Evolutionary conservation across 2,113 vertebrate genomes (phyloP).

Genomic region (Eonycteris spelaea): DNA sequence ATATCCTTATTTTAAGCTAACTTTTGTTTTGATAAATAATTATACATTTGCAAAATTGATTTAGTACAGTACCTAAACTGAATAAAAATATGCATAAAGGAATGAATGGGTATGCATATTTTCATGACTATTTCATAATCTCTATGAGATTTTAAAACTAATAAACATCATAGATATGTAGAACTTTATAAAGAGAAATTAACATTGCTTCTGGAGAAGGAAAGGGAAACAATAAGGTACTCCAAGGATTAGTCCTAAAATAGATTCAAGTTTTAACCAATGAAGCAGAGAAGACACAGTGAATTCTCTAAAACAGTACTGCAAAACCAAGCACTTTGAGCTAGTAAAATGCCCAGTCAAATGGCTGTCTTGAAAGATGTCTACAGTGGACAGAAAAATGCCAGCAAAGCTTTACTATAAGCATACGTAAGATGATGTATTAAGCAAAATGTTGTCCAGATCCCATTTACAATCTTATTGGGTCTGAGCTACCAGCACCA

Average conservation of each 20-base stretch:
- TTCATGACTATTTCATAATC: background rate
- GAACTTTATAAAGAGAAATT: background rate
- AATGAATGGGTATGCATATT: background rate
- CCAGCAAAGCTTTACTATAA: conserved; percentile 26
- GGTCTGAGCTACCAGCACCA: conserved; percentile 47
- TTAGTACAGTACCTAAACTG: background rate
- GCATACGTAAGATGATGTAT: conserved; percentile 37
- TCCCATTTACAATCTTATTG: conserved; percentile 53
- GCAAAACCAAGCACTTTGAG: conserved; percentile 34
- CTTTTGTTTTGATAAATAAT: background rate
- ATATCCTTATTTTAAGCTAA: background rate
- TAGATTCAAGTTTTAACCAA: conserved; percentile 35
- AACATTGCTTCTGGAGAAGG: background rate
- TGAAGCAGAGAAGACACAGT: background rate
- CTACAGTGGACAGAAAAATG: conserved; percentile 43
- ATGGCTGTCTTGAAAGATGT: conserved; percentile 43
- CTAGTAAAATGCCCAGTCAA: conserved; percentile 58
- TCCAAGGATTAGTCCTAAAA: conserved; percentile 13
- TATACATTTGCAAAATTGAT: background rate
- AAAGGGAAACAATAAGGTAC: background rate
- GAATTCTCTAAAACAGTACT: background rate
- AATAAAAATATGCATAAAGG: background rate
- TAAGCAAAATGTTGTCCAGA: conserved; percentile 45
- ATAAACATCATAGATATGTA: background rate
- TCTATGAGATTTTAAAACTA: background rate